Conservation (phyloP, 2,113 vertebrate species). For the Apistogramma diplotaenia region DNA sequence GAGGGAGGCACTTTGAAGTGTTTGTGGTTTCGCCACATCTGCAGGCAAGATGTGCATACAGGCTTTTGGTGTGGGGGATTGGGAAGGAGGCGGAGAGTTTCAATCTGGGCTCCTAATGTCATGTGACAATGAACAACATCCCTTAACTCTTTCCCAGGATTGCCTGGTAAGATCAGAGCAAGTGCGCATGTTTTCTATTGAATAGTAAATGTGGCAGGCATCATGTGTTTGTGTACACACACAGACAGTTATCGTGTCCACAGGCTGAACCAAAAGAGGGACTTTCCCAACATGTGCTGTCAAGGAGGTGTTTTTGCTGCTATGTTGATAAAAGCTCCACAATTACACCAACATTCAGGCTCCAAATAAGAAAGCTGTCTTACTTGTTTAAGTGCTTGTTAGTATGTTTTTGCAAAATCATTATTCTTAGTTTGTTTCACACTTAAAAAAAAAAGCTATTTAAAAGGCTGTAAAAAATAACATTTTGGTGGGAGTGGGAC, state of each 20-base stretch:
- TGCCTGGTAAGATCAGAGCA: neutral
- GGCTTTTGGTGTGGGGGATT: slow-evolving; percentile 33
- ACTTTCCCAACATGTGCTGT: slow-evolving; percentile 61
- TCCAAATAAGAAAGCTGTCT: slow-evolving; percentile 6
- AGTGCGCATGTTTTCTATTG: neutral
- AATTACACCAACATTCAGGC: slow-evolving; percentile 9
- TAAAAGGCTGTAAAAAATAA: slow-evolving; percentile 17
- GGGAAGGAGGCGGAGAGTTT: slow-evolving; percentile 38
- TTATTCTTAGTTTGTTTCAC: slow-evolving; percentile 45
- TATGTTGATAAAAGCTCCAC: slow-evolving; percentile 41
- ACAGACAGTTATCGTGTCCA: slow-evolving; percentile 9
- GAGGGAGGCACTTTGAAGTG: slow-evolving; percentile 95
- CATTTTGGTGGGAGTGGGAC: neutral
- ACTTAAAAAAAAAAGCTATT: slow-evolving; percentile 55
- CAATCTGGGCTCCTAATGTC: slow-evolving; percentile 83
- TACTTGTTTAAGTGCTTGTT: slow-evolving; percentile 31
- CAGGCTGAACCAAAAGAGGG: slow-evolving; percentile 12
- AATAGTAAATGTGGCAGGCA: neutral
- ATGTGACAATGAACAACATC: slow-evolving; percentile 92
- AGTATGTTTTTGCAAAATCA: slow-evolving; percentile 14
- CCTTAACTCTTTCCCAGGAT: slow-evolving; percentile 81
- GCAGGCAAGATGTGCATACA: slow-evolving; percentile 92
- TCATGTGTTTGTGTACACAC: slow-evolving; percentile 15
- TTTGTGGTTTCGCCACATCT: slow-evolving; percentile 95
- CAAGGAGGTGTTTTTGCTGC: slow-evolving; percentile 25